A percentile compares a stretch with the other conserved stretches of the same genome.
Evolutionary conservation across 92 coral and sea anemone genomes (phyloP).

Genomic region (Phenganax subtilis): DNA sequence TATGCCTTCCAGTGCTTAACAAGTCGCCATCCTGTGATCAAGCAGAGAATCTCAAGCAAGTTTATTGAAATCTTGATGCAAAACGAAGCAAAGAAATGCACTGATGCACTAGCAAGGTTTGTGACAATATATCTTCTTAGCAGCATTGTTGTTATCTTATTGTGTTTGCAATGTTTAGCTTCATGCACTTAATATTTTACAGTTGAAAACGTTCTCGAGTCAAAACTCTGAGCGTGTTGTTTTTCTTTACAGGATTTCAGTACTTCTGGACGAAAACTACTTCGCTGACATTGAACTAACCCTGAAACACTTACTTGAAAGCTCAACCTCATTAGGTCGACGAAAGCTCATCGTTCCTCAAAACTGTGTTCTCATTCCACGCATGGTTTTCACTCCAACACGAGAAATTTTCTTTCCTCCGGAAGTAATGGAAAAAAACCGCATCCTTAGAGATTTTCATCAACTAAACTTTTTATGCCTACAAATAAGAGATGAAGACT

Average conservation of each 20-base stretch:
- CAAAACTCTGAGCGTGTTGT: background rate
- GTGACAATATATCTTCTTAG: background rate
- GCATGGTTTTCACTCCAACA: slow-evolving; percentile 88
- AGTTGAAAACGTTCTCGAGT: no score
- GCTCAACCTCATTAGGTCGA: slow-evolving; percentile 42
- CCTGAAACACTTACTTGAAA: slow-evolving; percentile 52
- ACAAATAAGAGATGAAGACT: slow-evolving; percentile 89
- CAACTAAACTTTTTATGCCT: slow-evolving; percentile 69
- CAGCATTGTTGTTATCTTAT: no score
- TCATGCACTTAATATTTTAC: no score
- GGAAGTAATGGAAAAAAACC: slow-evolving; percentile 83
- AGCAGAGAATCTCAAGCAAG: background rate
- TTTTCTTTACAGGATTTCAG: slow-evolving; percentile 6
- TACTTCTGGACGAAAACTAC: slow-evolving; percentile 30
- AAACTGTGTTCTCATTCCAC: slow-evolving; percentile 77
- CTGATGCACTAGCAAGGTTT: slow-evolving; percentile 18
- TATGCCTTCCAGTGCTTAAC: slow-evolving; percentile 77
- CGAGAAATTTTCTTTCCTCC: slow-evolving; percentile 70
- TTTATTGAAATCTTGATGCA: slow-evolving; percentile 5
- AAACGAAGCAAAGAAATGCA: background rate
- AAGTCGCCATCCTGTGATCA: slow-evolving; percentile 35
- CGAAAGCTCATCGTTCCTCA: slow-evolving; percentile 66
- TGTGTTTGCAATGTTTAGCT: no score
- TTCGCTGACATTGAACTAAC: slow-evolving; percentile 33
- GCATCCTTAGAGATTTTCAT: slow-evolving; percentile 75